A percentile compares a stretch with the other conserved stretches of the same genome.
phyloP scores from a whole-genome alignment of 2,113 vertebrate genomes.

The Phoenicopterus ruber region DNA sequence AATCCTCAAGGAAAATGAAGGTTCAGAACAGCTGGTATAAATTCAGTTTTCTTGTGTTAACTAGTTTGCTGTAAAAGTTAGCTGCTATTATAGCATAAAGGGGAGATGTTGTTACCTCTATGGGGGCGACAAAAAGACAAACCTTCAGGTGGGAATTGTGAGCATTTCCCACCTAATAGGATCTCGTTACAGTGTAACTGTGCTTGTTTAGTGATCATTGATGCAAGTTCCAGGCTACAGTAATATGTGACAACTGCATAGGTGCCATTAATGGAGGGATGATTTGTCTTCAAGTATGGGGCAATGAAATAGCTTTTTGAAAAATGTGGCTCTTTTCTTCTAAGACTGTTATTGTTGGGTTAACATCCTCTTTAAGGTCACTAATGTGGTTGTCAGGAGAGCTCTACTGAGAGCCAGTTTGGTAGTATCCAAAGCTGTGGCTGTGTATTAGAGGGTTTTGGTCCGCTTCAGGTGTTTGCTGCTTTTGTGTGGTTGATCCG shows the following conservation, averaged over 20 bases:
- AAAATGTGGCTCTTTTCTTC: background rate
- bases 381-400: background rate
- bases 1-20: background rate
- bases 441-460: background rate
- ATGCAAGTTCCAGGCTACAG: background rate
- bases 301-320: background rate
- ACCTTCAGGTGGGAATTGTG: background rate
- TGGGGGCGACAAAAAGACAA: background rate
- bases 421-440: background rate
- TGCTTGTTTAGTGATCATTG: background rate
- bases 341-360: background rate
- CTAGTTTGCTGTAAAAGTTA: background rate
- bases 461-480: background rate
- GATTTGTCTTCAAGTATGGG: background rate
- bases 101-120: background rate
- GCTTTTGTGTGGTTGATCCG: background rate
- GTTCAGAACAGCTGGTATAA: background rate
- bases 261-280: background rate
- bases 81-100: background rate
- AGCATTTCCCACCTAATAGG: background rate
- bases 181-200: background rate
- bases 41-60: background rate
- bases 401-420: background rate
- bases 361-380: background rate
- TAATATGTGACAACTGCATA: background rate